A percentile compares a stretch with the other conserved stretches of the same genome.
These are phyloP conservation scores for Enhydra lutris DNA, from an alignment of 2,113 vertebrate species.

Conservation along the genomic window DNA sequence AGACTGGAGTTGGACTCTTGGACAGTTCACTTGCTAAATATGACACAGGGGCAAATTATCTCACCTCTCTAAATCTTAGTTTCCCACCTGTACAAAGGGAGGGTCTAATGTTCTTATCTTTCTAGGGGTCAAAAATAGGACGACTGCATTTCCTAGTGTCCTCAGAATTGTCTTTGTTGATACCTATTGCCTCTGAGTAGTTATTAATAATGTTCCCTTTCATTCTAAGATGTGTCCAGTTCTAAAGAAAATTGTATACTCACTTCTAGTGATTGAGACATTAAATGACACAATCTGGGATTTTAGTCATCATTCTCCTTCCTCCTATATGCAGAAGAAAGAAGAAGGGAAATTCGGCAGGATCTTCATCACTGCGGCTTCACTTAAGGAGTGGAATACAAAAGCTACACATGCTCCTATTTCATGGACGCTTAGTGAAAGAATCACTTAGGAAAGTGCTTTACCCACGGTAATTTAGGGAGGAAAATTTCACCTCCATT, in stretches of 20 bases:
- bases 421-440: neutral
- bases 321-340: neutral
- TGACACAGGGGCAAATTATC: neutral
- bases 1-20: neutral
- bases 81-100: neutral
- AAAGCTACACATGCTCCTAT: neutral
- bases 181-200: neutral
- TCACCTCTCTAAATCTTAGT: neutral
- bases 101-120: neutral
- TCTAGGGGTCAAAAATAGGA: neutral
- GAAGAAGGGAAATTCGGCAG: neutral
- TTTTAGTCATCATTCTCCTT: neutral
- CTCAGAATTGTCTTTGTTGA: neutral
- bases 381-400: neutral
- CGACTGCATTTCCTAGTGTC: neutral
- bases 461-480: neutral
- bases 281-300: neutral
- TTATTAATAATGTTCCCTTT: neutral
- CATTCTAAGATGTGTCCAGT: neutral
- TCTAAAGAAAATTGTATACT: neutral
- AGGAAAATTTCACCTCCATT: neutral
- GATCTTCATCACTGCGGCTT: neutral
- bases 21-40: neutral
- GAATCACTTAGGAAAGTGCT: constrained; percentile 25
- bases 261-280: neutral